Conservation (phyloP, 2,113 vertebrate species). For the Saguinus midas region DNA sequence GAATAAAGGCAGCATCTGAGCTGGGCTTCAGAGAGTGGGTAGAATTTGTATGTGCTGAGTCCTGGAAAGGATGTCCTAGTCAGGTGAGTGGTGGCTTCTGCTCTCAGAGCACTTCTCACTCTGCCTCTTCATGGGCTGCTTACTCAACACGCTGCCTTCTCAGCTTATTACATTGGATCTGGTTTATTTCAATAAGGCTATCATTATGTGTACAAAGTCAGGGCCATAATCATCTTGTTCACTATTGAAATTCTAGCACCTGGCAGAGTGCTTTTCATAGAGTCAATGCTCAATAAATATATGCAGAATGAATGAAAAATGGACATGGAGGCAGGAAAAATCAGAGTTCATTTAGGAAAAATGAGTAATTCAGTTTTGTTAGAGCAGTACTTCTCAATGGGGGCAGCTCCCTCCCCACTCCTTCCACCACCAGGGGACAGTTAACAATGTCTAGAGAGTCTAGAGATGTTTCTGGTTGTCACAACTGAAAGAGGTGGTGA, state of each 20-base stretch:
- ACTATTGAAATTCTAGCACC: not conserved
- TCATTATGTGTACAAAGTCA: not conserved
- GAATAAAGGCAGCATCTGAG: not conserved
- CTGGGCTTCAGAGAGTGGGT: not conserved
- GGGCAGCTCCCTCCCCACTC: no score
- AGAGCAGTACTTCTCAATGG: not conserved
- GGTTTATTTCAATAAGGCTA: not conserved
- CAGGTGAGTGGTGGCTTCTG: not conserved
- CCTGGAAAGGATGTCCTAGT: not conserved
- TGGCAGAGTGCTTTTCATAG: not conserved
- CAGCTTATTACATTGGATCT: not conserved
- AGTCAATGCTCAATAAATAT: not conserved
- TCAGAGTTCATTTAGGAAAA: not conserved
- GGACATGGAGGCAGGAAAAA: not conserved
- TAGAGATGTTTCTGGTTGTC: not conserved
- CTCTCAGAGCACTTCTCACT: not conserved
- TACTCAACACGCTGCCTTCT: not conserved
- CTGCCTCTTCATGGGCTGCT: not conserved
- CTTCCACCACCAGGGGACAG: no score
- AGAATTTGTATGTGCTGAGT: not conserved
- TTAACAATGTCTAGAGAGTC: not conserved
- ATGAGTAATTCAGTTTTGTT: not conserved
- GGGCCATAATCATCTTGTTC: not conserved
- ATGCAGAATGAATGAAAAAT: not conserved
- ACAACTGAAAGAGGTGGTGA: not conserved